Evolutionary conservation across 2,888 invertebrate species (phyloP), one percentile per base, ranked within the genome.

Genomic region (Leucania comma): DNA sequence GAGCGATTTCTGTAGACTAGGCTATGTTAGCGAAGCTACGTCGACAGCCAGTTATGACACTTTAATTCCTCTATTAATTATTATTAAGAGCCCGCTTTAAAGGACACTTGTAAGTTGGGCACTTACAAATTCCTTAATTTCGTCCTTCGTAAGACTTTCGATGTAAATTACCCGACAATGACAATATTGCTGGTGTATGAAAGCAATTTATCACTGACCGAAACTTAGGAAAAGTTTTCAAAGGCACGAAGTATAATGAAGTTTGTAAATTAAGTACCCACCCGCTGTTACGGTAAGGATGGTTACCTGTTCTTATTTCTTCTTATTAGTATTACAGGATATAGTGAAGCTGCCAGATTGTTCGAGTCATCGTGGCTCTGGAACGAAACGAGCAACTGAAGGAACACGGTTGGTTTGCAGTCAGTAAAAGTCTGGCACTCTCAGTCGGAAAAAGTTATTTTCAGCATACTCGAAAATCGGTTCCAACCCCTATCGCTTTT

Each of bases 261-360:
- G 84, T 88, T 85, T 62, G 72, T 35, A 84, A 87, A 89, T 86
- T 80, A 86, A 85, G 85, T 82, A 72, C 69, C 62, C 53, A 35
- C 68, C 35, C 38, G 29, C 54, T 59, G 67, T 75, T 74, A 59
- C 60, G 60, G 76, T 65, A 68, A 69, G 59, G 53, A 57, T 67
- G 46, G 62, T 67, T 64, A 75, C 66, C 68, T 72, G 61, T 50
- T 62, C 51, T 67, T 54, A 46, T 48, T 50, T 54, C 12, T n/a
- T 42, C 42, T 42, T 42, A 42, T 17, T 42, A 42, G 42, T 17
- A 6, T 20, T 20, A 42, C 6, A 42, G 5, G 42, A 42, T 17
- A 20, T 42, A 6, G 14, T 20, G 6, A 6, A 42, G 42, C 5
- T 6, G 42, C 17, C 42, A 42, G 17, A 42, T 42, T 42, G 42